Evolutionary conservation across 92 coral and sea anemone genomes (phyloP), one percentile per base, ranked within the genome.

Genomic region (Zoanthus gigantus): DNA sequence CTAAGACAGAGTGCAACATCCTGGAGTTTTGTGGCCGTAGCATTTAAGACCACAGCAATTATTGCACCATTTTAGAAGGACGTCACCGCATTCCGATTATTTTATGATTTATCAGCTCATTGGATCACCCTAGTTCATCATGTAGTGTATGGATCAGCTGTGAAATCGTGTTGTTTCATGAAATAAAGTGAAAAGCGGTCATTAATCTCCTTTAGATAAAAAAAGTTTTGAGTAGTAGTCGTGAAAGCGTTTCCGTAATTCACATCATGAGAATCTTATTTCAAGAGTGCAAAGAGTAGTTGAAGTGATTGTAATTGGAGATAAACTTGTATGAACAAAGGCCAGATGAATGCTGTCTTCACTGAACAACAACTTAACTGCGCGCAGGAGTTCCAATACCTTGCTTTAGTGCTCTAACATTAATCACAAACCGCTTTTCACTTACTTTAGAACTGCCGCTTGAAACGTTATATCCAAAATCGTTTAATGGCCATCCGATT

Each of bases 121-220:
- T 4, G 42, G 23, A 11, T 53, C 44, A 18, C 14, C 8, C 29
- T 9, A 10, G 0, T 28, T 6, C 28, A 52, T 16, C 23, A 48
- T 9, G 4, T 46, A 57, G n/a, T 77, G 12, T 30, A 23, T 54
- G 66, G 46, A 8, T 53, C 5, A 13, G 42, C 44, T 31, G 82
- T 77, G 53, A 66, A 77, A 12, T 47, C 10, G 32, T 52, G 42
- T 14, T 77, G 47, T 65, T 54, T 77, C 48, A 11, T 77, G 82
- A 53, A 77, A 54, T 77, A 77, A 77, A 77, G 82, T 28, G 50
- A 28, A 32, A 56, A 52, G 28, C 47, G 47, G 54, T 77, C 4
- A 53, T 28, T 2, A 18, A 28, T 77, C 44, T 1, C 1, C 14
- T 13, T 30, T 2, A 69, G 45, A 31, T 30, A 3, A 1, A 14